phyloP scores from a whole-genome alignment of 2,113 vertebrate species.

The Python bivittatus region DNA sequence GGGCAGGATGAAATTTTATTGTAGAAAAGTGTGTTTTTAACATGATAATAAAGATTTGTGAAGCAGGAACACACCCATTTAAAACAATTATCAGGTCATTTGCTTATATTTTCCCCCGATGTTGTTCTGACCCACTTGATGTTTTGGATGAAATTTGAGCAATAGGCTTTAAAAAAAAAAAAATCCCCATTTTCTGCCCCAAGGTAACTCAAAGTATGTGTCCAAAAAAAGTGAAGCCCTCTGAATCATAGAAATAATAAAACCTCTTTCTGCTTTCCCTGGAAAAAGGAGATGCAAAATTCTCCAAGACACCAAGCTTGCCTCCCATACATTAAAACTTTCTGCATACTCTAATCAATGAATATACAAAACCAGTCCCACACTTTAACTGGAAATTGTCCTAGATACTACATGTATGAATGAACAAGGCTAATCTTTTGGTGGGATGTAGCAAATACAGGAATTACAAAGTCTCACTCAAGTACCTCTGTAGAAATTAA shows the following conservation, averaged over 20 bases:
- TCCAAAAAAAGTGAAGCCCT: background rate
- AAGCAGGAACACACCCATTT: background rate
- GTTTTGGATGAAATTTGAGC: background rate
- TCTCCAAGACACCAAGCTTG: background rate
- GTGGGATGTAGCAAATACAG: background rate
- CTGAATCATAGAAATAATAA: background rate
- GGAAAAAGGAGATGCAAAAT: background rate
- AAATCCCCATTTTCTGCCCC: background rate
- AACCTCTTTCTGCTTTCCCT: background rate
- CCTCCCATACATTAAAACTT: background rate
- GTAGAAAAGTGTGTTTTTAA: background rate
- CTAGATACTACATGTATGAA: background rate
- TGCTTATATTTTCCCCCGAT: background rate
- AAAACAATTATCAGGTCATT: background rate
- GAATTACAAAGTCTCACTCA: background rate
- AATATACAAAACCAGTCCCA: background rate
- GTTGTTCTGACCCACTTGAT: background rate
- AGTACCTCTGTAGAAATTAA: background rate
- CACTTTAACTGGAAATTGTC: background rate
- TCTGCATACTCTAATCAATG: background rate
- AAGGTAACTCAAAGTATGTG: background rate
- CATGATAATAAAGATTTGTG: conserved; percentile 2
- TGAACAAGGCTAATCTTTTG: background rate
- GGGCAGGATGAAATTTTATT: background rate
- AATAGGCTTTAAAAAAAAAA: background rate